Base-by-base conservation (phyloP, 2,888 invertebrate species). In the Ernsta delagoae region DNA sequence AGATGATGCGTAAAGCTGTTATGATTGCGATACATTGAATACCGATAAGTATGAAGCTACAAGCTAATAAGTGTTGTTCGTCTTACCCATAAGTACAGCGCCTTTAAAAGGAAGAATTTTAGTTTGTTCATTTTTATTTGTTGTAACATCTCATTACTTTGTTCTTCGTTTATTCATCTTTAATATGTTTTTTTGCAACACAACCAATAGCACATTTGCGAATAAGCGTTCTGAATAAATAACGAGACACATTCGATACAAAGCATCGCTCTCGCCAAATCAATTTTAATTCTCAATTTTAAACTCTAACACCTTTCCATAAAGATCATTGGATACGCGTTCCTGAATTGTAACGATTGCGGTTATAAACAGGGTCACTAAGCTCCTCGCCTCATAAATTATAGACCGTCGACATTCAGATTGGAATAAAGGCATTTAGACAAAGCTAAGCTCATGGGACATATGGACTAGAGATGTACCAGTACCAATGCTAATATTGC, bases 371-470 rank as follows among this genome's bases (percentile, higher is more conserved):
- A 83, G 83, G 57, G 50, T 59, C 63, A 41, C 71, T 87, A 86
- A 88, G 88, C 86, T 78, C 76, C 74, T 74, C 75, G 71, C 71
- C 77, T 79, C 83, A 83, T 91, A 89, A 89, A 89, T 91, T 89
- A 88, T 86, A 77, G 79, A 81, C 76, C 82, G 75, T 82, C 79
- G 88, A 88, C 86, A 85, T 83, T 86, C 79, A 79, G 79, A 86
- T 84, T 79, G 78, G 81, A 84, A 86, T 81, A 76, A 85, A 83
- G 82, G 85, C 83, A 82, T 88, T 84, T 84, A 83, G 79, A 79
- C 75, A 70, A 69, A 74, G n/a, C n/a, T n/a, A n/a, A 36, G 72
- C 79, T 77, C 76, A 75, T 70, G 77, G 75, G 75, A 77, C 75
- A 69, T 71, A 54, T 54, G 41, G 31, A 41, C 31, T 59, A 53